phyloP scores from a whole-genome alignment of 2,888 invertebrate genomes.

The Cosmia trapezina region DNA sequence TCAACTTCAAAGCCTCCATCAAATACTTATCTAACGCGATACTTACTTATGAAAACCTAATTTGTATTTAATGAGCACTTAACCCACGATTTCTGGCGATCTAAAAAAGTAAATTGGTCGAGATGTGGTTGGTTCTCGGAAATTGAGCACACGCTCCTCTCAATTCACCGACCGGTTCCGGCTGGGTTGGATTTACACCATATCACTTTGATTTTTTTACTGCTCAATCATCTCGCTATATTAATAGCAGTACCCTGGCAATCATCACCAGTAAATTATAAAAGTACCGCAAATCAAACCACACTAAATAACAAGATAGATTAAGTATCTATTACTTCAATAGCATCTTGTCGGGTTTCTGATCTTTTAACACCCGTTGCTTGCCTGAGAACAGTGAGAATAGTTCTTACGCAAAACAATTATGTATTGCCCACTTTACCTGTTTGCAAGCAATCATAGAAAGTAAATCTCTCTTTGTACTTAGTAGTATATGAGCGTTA shows the following conservation, averaged over 20 bases:
- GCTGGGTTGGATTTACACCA: constrained; percentile 43
- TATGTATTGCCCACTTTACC: not conserved
- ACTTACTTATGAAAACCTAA: constrained; percentile 24
- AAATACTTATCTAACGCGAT: constrained; percentile 2
- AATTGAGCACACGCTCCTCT: constrained; percentile 72
- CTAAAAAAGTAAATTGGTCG: constrained; percentile 78
- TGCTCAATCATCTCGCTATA: constrained; percentile 54
- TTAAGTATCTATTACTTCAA: constrained; percentile 28
- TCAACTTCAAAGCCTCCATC: not conserved
- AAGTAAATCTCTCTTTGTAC: constrained; percentile 36
- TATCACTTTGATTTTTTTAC: constrained; percentile 61
- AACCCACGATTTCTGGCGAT: constrained; percentile 65
- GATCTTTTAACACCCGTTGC: constrained; percentile 16
- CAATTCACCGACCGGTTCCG: constrained; percentile 74
- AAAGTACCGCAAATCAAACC: constrained; percentile 49
- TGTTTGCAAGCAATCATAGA: constrained; percentile 25
- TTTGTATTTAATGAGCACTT: constrained; percentile 70
- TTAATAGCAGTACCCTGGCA: constrained; percentile 55
- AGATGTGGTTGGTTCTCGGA: constrained; percentile 67
- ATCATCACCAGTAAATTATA: constrained; percentile 46
- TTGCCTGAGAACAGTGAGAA: not conserved
- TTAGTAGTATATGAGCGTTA: constrained; percentile 16
- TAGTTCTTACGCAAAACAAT: constrained; percentile 3
- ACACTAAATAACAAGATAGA: constrained; percentile 29
- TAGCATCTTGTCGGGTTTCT: constrained; percentile 18